phyloP scores from a whole-genome alignment of 2,888 invertebrate genomes.

The Acanthosepion pharaonis region DNA sequence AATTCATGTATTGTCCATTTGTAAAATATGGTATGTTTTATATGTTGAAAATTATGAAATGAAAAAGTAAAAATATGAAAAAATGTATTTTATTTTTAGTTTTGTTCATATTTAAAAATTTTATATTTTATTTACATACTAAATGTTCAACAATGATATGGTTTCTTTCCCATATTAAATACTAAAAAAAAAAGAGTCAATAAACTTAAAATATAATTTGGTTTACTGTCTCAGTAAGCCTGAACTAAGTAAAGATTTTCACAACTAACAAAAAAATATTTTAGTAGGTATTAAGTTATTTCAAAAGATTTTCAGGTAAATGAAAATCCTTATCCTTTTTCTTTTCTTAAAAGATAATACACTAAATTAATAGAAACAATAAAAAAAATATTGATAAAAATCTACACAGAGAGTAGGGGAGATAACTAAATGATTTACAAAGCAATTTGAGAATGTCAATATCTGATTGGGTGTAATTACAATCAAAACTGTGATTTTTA shows the following conservation, averaged over 20 bases:
- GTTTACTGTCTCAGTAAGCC: too few relatives aligned
- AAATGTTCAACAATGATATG: too few relatives aligned
- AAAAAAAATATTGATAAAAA: not conserved
- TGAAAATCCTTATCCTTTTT: not conserved
- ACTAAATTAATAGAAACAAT: not conserved
- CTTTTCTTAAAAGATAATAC: not conserved
- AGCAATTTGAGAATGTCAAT: not conserved
- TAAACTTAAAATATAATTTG: too few relatives aligned
- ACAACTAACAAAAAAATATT: too few relatives aligned
- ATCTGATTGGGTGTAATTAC: too few relatives aligned
- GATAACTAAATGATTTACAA: not conserved
- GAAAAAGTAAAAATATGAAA: not conserved
- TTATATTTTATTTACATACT: too few relatives aligned
- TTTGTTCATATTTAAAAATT: too few relatives aligned
- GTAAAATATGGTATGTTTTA: not conserved
- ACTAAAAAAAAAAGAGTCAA: too few relatives aligned
- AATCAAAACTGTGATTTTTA: too few relatives aligned
- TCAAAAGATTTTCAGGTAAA: not conserved
- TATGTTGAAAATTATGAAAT: not conserved
- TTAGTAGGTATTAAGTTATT: not conserved
- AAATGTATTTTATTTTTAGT: too few relatives aligned
- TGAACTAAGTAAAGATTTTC: too few relatives aligned
- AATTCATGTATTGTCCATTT: not conserved
- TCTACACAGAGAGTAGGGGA: not conserved
- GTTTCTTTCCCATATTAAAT: too few relatives aligned